A percentile compares a stretch with the other conserved stretches of the same genome.
Conservation (phyloP, 2,888 invertebrate species). For the Therioaphis trifolii region DNA sequence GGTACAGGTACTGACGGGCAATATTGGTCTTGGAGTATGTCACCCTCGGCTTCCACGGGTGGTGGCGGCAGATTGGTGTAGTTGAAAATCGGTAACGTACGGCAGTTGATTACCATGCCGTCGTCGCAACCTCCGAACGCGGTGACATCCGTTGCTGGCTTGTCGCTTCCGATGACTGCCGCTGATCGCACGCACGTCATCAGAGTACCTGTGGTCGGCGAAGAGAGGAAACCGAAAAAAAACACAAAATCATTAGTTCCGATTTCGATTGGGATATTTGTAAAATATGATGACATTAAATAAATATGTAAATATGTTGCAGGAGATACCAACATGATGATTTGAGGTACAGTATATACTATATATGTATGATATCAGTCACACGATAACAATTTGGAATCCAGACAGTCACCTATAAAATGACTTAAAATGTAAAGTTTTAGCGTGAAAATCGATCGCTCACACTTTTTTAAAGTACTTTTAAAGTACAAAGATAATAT, state of each 20-base stretch:
- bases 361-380: too few species aligned
- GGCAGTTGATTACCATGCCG: constrained; percentile 35
- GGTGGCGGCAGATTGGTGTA: constrained; percentile 42
- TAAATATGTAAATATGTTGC: too few species aligned
- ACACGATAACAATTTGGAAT: too few species aligned
- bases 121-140: constrained; percentile 12
- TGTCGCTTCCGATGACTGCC: not conserved
- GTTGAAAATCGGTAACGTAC: constrained; percentile 41
- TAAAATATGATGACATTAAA: too few species aligned
- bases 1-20: constrained; percentile 26
- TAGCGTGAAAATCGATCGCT: too few species aligned
- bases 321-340: too few species aligned
- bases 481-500: too few species aligned
- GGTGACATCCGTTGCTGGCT: not conserved
- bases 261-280: too few species aligned
- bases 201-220: not conserved
- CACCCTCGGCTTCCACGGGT: not conserved
- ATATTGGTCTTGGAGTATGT: constrained; percentile 30
- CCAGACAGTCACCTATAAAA: too few species aligned
- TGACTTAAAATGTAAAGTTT: too few species aligned
- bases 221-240: not conserved
- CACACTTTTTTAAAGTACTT: too few species aligned
- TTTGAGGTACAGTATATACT: too few species aligned
- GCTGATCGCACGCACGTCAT: not conserved
- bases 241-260: not conserved